Evolutionary conservation across 2,888 invertebrate species (phyloP).

Genomic region (Andrena bicolor): DNA sequence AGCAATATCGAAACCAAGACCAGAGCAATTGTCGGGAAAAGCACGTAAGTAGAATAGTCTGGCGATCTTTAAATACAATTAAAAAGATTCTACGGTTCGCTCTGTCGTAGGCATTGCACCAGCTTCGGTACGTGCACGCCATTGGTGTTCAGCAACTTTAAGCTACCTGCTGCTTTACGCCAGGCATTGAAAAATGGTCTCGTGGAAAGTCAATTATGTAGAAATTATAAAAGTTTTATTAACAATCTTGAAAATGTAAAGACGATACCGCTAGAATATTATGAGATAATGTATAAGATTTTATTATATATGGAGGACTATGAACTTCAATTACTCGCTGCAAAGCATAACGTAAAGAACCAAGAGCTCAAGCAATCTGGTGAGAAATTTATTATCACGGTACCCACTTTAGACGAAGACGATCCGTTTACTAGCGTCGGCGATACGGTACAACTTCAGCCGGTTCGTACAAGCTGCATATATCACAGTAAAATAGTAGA

Average conservation of each 20-base stretch:
- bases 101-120: slow-evolving; percentile 31
- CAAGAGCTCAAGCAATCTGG: slow-evolving; percentile 32
- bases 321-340: slow-evolving; percentile 47
- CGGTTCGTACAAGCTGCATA: rapidly evolving
- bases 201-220: neutral
- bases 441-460: slow-evolving; percentile 2
- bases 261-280: slow-evolving; percentile 54
- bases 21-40: neutral
- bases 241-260: slow-evolving; percentile 53
- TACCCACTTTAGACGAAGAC: slow-evolving; percentile 64
- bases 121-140: neutral
- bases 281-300: slow-evolving; percentile 70
- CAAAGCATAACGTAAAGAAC: slow-evolving; percentile 42
- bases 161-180: slow-evolving; percentile 22
- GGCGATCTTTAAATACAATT: neutral
- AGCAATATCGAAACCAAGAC: neutral
- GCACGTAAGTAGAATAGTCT: slow-evolving; percentile 31
- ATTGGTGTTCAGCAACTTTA: neutral
- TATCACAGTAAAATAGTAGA: neutral
- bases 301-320: slow-evolving; percentile 72
- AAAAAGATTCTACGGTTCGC: neutral
- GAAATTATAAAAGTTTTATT: slow-evolving; percentile 61
- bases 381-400: slow-evolving; percentile 49
- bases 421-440: slow-evolving; percentile 37
- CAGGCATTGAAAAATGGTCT: slow-evolving; percentile 32